phyloP scores from a whole-genome alignment of 2,888 invertebrate species.

The Bruchidius siliquastri region DNA sequence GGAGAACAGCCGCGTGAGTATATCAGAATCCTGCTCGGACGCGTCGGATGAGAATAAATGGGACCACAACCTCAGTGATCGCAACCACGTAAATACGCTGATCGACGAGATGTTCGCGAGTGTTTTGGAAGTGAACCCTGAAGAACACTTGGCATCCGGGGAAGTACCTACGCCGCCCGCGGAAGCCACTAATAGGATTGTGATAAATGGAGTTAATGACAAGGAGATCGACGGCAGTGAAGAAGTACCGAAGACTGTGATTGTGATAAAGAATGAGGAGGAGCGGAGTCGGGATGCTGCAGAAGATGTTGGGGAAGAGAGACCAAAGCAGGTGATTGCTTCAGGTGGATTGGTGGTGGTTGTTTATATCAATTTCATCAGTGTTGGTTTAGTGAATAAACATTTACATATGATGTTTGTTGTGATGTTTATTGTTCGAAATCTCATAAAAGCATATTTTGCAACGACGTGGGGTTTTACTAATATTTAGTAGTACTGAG shows the following conservation, averaged over 20 bases:
- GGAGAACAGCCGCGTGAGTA: not conserved
- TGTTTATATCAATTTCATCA: not conserved
- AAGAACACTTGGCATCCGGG: constrained; percentile 15
- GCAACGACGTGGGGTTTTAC: no score
- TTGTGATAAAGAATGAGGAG: constrained; percentile 21
- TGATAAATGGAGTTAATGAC: not conserved
- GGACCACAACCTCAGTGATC: constrained; percentile 36
- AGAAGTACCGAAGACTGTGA: constrained; percentile 19
- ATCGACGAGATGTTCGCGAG: constrained; percentile 46
- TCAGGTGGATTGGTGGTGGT: not conserved
- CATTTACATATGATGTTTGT: no score
- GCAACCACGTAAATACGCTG: constrained; percentile 43
- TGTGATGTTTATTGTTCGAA: no score
- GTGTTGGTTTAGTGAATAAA: no score
- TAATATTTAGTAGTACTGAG: no score
- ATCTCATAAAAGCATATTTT: no score
- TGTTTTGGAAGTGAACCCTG: constrained; percentile 37
- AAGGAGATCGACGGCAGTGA: not conserved
- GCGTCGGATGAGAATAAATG: constrained; percentile 21
- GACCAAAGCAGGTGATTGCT: constrained; percentile 1
- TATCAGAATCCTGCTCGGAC: not conserved
- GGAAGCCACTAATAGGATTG: not conserved
- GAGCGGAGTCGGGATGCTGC: constrained; percentile 7
- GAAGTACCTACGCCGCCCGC: not conserved
- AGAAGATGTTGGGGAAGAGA: not conserved